Conservation (phyloP, 2,888 invertebrate genomes). For the Plebejus anna region DNA sequence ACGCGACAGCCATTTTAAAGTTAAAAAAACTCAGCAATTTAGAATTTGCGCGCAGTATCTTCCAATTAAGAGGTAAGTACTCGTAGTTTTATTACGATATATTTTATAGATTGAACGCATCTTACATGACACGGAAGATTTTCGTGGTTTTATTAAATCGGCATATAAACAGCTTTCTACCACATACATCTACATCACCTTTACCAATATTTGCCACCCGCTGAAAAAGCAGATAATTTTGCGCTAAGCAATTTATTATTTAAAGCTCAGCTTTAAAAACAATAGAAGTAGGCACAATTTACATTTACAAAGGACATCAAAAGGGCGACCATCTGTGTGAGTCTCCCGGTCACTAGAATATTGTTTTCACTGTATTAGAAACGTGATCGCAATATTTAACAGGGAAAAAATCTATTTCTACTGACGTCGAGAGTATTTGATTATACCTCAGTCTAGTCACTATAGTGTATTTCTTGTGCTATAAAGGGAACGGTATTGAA, state of each 20-base stretch:
- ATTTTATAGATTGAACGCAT: not conserved
- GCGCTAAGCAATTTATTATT: too few relatives aligned
- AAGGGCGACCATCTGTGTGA: conserved; percentile 74
- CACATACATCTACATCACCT: not conserved
- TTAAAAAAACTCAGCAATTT: not conserved
- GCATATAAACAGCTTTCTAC: too few relatives aligned
- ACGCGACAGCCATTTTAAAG: not conserved
- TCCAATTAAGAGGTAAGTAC: not conserved
- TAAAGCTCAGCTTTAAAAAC: not conserved
- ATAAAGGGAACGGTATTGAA: conserved; percentile 70
- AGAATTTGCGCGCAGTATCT: not conserved
- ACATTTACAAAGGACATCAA: conserved; percentile 66
- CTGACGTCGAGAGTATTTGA: conserved; percentile 71
- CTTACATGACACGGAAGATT: too few relatives aligned
- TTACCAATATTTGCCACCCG: not conserved
- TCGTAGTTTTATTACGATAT: not conserved
- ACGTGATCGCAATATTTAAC: conserved; percentile 81
- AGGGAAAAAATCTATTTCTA: conserved; percentile 76
- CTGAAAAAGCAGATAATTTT: too few relatives aligned
- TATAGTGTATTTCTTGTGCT: conserved; percentile 59
- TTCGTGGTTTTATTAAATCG: too few relatives aligned
- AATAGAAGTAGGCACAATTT: conserved; percentile 1
- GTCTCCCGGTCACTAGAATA: conserved; percentile 81
- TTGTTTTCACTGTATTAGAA: conserved; percentile 82
- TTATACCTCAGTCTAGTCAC: conserved; percentile 55